Evolutionary conservation across 2,113 vertebrate genomes (phyloP).

Genomic region (Gobio gobio): DNA sequence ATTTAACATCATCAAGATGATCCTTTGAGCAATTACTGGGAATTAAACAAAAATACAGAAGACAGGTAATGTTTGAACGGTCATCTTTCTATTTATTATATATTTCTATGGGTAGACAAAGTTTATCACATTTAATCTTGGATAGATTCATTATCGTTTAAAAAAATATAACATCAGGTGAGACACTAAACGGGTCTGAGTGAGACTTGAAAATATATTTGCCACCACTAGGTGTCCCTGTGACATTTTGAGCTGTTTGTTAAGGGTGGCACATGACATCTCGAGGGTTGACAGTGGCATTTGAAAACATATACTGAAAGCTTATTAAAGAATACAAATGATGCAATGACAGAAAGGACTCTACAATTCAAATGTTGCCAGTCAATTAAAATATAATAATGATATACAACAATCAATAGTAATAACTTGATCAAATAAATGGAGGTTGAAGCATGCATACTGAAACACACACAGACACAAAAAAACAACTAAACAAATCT

Average conservation of each 20-base stretch:
- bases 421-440: neutral
- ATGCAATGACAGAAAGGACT: neutral
- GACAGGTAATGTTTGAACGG: neutral
- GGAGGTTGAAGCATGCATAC: neutral
- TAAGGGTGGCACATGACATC: neutral
- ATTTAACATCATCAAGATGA: neutral
- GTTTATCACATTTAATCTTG: neutral
- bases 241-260: conserved; percentile 55
- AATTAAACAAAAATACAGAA: neutral
- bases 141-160: conserved; percentile 15
- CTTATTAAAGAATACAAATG: neutral
- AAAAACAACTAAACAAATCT: neutral
- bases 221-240: conserved; percentile 75
- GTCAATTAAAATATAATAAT: neutral
- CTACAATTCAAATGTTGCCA: neutral
- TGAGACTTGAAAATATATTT: neutral
- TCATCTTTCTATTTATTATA: neutral
- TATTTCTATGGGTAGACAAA: neutral
- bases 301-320: neutral
- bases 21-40: neutral
- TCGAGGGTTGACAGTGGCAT: conserved; percentile 13
- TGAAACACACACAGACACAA: neutral
- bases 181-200: neutral
- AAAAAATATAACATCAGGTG: neutral
- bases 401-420: neutral